These are phyloP conservation scores for Cassiopea xamachana DNA, from an alignment of 30 jellyfish, hydroid and myxozoan genomes.

Conservation along the genomic window DNA sequence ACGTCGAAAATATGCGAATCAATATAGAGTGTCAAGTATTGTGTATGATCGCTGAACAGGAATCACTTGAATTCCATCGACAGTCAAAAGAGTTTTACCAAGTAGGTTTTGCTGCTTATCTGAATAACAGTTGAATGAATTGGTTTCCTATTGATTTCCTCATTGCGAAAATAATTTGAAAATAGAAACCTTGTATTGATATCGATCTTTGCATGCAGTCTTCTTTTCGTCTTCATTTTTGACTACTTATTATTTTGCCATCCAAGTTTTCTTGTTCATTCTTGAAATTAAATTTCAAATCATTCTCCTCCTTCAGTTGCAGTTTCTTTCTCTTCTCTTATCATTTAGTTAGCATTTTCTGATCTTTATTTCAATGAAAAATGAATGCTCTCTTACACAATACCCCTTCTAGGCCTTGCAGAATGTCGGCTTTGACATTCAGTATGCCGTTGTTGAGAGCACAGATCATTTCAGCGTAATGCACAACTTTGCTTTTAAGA, in stretches of 20 bases:
- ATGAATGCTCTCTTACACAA: background rate
- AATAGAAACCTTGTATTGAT: no score
- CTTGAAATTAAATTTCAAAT: no score
- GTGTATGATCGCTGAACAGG: slow-evolving; percentile 68
- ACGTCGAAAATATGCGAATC: slow-evolving; percentile 5
- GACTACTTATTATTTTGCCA: no score
- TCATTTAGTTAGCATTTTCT: background rate
- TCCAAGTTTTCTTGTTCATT: no score
- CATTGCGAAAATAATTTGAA: no score
- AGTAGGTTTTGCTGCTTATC: slow-evolving; percentile 3
- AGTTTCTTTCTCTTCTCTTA: background rate
- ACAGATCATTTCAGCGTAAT: slow-evolving; percentile 69
- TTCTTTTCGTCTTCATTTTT: no score
- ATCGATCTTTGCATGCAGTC: no score
- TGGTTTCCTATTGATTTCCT: no score
- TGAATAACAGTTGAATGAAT: background rate
- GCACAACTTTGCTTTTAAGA: slow-evolving; percentile 25
- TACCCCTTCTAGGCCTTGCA: slow-evolving; percentile 29
- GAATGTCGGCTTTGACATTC: slow-evolving; percentile 31
- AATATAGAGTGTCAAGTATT: slow-evolving; percentile 34
- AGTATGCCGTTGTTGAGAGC: slow-evolving; percentile 3
- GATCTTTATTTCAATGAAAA: background rate
- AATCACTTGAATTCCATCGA: slow-evolving; percentile 70
- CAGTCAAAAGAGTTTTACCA: slow-evolving; percentile 47
- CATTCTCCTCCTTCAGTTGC: no score